Evolutionary conservation across 2,113 vertebrate species (phyloP).

Genomic region (Charadrius vociferus): DNA sequence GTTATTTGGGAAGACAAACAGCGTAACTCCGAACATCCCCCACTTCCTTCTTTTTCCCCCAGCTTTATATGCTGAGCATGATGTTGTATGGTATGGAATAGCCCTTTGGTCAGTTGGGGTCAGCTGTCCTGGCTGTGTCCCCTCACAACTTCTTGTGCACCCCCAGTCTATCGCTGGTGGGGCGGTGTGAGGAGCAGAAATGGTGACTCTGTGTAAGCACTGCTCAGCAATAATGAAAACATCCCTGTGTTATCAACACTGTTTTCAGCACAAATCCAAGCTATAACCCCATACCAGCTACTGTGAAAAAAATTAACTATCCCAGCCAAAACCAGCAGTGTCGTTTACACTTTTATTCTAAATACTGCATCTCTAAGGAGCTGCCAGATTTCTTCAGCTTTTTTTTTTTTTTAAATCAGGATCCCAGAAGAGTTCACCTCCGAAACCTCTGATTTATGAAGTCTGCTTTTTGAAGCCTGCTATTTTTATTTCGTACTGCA

Average conservation of each 20-base stretch:
- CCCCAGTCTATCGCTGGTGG: not conserved
- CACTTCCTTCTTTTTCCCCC: not conserved
- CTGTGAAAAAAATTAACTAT: not conserved
- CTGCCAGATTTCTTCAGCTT: not conserved
- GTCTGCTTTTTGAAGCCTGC: not conserved
- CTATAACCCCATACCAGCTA: not conserved
- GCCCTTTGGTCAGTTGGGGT: not conserved
- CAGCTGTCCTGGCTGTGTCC: not conserved
- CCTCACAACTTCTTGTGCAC: not conserved
- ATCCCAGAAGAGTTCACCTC: not conserved
- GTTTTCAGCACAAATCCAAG: not conserved
- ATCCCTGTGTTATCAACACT: not conserved
- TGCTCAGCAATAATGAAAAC: not conserved
- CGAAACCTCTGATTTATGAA: constrained; percentile 26
- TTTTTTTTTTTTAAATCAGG: not conserved
- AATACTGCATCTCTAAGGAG: not conserved
- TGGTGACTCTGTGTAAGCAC: not conserved
- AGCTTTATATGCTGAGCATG: not conserved
- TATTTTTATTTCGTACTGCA: constrained; percentile 2
- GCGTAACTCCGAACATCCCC: not conserved
- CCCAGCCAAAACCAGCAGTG: not conserved
- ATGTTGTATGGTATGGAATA: not conserved
- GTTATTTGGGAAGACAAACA: not conserved
- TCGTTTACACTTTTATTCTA: not conserved
- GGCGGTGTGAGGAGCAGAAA: not conserved